Conservation (phyloP, 2,888 invertebrate genomes). For the Endotricha flammealis region DNA sequence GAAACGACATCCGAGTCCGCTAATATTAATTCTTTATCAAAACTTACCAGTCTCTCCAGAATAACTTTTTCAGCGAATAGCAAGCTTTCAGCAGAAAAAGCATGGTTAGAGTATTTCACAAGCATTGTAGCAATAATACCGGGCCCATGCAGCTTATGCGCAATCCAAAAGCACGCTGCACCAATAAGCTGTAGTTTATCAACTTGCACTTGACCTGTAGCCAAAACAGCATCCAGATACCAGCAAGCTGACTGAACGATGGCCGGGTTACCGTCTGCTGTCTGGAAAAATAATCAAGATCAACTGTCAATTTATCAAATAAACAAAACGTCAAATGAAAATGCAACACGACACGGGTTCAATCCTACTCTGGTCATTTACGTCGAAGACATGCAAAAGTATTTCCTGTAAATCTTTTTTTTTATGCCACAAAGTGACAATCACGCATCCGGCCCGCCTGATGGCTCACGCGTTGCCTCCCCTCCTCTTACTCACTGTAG, state of each 20-base stretch:
- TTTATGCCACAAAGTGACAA: too few species aligned
- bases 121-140: constrained; percentile 31
- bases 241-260: constrained; percentile 51
- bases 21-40: too few species aligned
- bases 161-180: constrained; percentile 62
- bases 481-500: too few species aligned
- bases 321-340: too few species aligned
- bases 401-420: too few species aligned
- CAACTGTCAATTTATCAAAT: too few species aligned
- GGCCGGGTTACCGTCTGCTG: constrained; percentile 45
- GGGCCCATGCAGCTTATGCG: constrained; percentile 49
- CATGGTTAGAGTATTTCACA: constrained; percentile 35
- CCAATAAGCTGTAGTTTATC: constrained; percentile 50
- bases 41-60: constrained; percentile 42
- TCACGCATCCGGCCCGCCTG: too few species aligned
- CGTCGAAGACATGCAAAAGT: too few species aligned
- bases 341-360: too few species aligned
- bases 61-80: constrained; percentile 42
- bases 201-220: constrained; percentile 27
- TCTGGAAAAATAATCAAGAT: constrained; percentile 26
- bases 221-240: constrained; percentile 52
- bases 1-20: too few species aligned
- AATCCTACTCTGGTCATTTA: too few species aligned
- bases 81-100: constrained; percentile 36
- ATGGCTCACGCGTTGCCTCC: too few species aligned